Evolutionary conservation across 1,140 invertebrate genomes (phyloP).

Genomic region (Ylistrum balloti): DNA sequence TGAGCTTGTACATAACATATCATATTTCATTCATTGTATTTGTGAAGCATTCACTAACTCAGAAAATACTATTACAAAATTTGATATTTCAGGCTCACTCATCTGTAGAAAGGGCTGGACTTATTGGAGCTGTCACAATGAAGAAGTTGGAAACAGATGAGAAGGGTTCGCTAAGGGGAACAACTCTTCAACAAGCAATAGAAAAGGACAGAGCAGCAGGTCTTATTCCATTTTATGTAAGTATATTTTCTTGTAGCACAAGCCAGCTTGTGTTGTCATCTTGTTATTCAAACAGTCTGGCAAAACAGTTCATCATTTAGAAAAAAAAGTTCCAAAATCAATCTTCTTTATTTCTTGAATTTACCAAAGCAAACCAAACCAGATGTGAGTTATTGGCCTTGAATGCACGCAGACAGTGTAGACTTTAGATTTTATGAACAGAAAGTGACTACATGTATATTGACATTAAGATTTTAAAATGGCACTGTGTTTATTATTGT

Average conservation of each 20-base stretch:
- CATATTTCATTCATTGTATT: no score
- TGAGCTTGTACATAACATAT: no score
- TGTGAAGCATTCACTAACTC: no score
- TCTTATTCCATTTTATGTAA: slow-evolving; percentile 97
- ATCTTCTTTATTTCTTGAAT: no score
- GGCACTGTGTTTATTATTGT: background rate
- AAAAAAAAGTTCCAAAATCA: no score
- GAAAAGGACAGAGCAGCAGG: slow-evolving; percentile 92
- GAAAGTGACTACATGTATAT: background rate
- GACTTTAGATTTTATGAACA: background rate
- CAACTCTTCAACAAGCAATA: slow-evolving; percentile 91
- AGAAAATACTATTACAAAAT: no score
- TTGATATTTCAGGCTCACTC: slow-evolving; percentile 89
- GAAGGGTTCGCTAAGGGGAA: slow-evolving; percentile 91
- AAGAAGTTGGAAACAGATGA: slow-evolving; percentile 88
- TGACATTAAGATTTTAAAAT: no score
- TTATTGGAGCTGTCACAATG: slow-evolving; percentile 87
- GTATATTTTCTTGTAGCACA: no score
- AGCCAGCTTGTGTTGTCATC: no score
- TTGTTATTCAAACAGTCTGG: no score
- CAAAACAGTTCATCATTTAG: no score
- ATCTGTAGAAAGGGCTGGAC: slow-evolving; percentile 95
- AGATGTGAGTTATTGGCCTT: background rate
- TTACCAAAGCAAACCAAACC: no score
- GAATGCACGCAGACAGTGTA: background rate